Percentiles rank a stretch among this genome's conserved stretches.
Evolutionary conservation across 2,113 vertebrate genomes (phyloP).

Genomic region (Barnardius zonarius): DNA sequence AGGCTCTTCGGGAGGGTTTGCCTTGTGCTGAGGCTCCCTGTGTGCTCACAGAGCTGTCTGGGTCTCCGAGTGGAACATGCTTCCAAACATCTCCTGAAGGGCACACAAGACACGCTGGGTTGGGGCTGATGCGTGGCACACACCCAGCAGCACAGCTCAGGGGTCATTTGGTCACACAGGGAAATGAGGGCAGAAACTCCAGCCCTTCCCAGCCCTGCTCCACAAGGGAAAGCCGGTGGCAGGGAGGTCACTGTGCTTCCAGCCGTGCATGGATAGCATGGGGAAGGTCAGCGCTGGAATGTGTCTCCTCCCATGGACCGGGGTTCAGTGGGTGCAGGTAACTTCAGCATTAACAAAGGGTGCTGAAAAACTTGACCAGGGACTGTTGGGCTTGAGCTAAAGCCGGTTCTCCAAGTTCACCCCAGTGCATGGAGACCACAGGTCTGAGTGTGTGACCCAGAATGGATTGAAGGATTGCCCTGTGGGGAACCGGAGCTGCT

Average conservation of each 20-base stretch:
- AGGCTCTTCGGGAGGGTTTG: neutral
- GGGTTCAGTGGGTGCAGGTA: neutral
- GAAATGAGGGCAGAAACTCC: neutral
- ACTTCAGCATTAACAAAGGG: neutral
- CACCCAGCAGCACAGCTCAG: neutral
- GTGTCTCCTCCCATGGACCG: neutral
- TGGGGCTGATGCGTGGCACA: neutral
- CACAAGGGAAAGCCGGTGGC: rapidly evolving
- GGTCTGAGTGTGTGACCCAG: neutral
- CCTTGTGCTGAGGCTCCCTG: neutral
- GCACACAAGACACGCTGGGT: neutral
- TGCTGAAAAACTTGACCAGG: neutral
- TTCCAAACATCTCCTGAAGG: conserved; percentile 81
- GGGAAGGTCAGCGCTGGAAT: neutral
- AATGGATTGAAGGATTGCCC: neutral
- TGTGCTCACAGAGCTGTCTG: conserved; percentile 76
- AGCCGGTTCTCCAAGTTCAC: neutral
- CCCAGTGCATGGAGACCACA: neutral
- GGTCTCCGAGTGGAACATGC: conserved; percentile 78
- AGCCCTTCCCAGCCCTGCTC: neutral
- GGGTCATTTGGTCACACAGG: neutral
- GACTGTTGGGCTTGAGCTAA: neutral
- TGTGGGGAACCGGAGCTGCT: neutral
- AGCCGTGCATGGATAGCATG: neutral
- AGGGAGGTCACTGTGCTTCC: neutral